These are phyloP conservation scores for Mesocentrotus franciscanus DNA, from an alignment of 53 echinoderm and acorn worm species.

Conservation along the genomic window DNA sequence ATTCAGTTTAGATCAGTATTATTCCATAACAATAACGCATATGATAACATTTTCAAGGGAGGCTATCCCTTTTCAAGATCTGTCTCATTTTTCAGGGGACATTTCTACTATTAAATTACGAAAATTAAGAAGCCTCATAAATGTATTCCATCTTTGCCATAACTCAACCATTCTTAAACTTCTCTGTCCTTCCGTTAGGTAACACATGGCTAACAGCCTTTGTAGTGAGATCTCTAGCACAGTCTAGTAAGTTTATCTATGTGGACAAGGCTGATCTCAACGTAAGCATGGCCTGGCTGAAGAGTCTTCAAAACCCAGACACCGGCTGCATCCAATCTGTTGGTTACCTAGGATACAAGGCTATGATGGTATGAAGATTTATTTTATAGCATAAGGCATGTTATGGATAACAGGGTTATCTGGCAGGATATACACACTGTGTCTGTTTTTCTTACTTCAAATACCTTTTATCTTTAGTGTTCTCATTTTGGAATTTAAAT, in stretches of 20 bases:
- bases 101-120: no score
- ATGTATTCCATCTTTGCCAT: no score
- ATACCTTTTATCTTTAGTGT: no score
- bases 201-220: conserved; percentile 93
- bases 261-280: conserved; percentile 86
- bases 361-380: conserved; percentile 80
- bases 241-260: conserved; percentile 79
- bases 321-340: conserved; percentile 86
- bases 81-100: neutral
- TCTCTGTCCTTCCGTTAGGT: conserved; percentile 37
- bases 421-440: no score
- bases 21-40: neutral
- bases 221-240: conserved; percentile 84
- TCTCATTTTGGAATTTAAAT: no score
- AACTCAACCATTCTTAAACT: no score
- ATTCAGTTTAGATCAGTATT: neutral
- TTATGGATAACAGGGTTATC: no score
- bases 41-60: neutral
- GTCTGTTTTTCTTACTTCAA: no score
- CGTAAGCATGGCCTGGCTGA: conserved; percentile 84
- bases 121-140: no score
- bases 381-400: neutral
- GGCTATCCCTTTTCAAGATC: no score
- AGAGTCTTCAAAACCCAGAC: conserved; percentile 71
- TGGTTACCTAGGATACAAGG: conserved; percentile 84